phyloP scores from a whole-genome alignment of 2,888 invertebrate species.

The Noctua pronuba region DNA sequence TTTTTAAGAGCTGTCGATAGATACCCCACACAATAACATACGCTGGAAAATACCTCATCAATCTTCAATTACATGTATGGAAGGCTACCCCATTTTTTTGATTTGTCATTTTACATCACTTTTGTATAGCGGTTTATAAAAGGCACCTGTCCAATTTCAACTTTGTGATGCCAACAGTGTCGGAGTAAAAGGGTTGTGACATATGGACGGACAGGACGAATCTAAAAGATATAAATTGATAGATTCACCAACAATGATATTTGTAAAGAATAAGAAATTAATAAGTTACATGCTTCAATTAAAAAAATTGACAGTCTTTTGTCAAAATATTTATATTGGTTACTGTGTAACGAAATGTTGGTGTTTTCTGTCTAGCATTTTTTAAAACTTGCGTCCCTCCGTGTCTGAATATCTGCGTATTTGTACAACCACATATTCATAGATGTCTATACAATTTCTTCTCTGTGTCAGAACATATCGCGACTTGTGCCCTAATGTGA shows the following conservation, averaged over 20 bases:
- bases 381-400: neutral
- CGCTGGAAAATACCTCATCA: neutral
- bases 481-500: neutral
- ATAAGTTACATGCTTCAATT: neutral
- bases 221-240: neutral
- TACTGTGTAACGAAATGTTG: conserved; percentile 53
- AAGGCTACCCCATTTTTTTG: too few species aligned
- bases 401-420: conserved; percentile 6
- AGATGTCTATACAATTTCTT: neutral
- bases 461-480: neutral
- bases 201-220: neutral
- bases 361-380: conserved; percentile 5
- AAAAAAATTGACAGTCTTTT: conserved; percentile 5
- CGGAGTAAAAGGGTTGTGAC: neutral
- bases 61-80: neutral
- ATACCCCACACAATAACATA: neutral
- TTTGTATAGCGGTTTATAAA: neutral
- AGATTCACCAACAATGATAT: conserved; percentile 7
- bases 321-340: conserved; percentile 33
- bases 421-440: neutral
- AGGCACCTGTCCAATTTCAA: neutral
- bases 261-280: conserved; percentile 17
- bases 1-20: neutral
- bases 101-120: neutral
- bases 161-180: neutral